Conservation (phyloP, 2,797 vertebrate species). For the Sparidentex hasta region DNA sequence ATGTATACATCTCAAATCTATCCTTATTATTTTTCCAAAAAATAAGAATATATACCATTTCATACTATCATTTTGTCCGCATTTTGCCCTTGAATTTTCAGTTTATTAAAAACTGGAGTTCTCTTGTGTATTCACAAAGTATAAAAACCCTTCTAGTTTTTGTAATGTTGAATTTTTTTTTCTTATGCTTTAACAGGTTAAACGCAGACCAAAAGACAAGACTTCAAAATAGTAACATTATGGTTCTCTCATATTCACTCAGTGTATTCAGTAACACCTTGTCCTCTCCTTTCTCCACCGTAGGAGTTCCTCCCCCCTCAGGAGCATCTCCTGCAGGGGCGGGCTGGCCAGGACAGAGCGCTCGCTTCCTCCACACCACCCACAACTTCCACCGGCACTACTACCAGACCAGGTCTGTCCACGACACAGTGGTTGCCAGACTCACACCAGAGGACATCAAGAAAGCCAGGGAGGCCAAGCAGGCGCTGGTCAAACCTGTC, state of each 20-base stretch:
- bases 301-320: constrained; percentile 38
- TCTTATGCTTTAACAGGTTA: background rate
- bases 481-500: constrained; percentile 70
- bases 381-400: constrained; percentile 37
- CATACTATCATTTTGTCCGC: background rate
- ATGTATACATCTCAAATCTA: background rate
- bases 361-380: constrained; percentile 76
- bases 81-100: background rate
- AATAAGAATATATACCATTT: too few relatives aligned
- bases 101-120: background rate
- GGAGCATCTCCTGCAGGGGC: constrained; percentile 31
- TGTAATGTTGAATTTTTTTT: background rate
- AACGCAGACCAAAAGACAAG: background rate
- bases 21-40: background rate
- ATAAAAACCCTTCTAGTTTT: background rate
- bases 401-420: constrained; percentile 73
- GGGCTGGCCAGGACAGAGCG: constrained; percentile 70
- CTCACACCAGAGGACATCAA: constrained; percentile 88
- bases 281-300: background rate
- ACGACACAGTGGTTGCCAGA: constrained; percentile 81
- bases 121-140: background rate
- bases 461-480: constrained; percentile 87
- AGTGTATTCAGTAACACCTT: background rate
- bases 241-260: background rate
- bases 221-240: background rate